Evolutionary conservation across 2,888 invertebrate genomes (phyloP), one percentile per base, ranked within the genome.

Genomic region (Drosophila fulvimacula): DNA sequence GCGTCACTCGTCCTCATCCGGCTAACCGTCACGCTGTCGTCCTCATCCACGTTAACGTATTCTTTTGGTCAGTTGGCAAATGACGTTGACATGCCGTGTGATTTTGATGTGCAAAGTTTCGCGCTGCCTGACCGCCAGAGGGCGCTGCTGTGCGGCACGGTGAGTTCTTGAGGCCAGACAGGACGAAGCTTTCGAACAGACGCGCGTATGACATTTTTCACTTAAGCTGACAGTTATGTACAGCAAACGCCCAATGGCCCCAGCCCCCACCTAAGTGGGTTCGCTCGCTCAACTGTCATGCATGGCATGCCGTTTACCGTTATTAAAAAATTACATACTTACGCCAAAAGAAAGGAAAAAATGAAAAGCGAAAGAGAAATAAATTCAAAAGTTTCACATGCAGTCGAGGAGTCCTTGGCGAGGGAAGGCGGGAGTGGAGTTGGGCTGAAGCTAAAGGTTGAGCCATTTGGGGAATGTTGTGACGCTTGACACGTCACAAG

Each of bases 401-500:
- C 73, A 76, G 48, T 51, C 58, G 56, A 57, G 44, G 15, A 9
- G 24, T 42, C 55, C 38, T 62, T 46, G 36, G 41, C 21, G 32
- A 13, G 34, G 11, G 21, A 7, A 9, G 10, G 17, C 10, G 4
- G n/a, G 38, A 19, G 0, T 19, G 17, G 17, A 30, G 38, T 9
- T 9, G 34, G n/a, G 39, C 51, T 15, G 19, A 39, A 59, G 46
- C 30, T 42, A 9, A 39, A 38, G 59, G 6, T n/a, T 21, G 55
- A 27, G 64, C 27, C 78, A 67, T 74, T 83, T 71, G 78, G 81
- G 87, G 73, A 86, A 75, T 81, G 77, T 78, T 81, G 75, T 77
- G 79, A 83, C 78, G 81, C 78, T 82, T 82, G 83, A 89, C 83
- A 87, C 84, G 83, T 90, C 89, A 91, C 87, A 91, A 91, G 88